Evolutionary conservation across 2,888 invertebrate species (phyloP).

Genomic region (Zele albiditarsus): DNA sequence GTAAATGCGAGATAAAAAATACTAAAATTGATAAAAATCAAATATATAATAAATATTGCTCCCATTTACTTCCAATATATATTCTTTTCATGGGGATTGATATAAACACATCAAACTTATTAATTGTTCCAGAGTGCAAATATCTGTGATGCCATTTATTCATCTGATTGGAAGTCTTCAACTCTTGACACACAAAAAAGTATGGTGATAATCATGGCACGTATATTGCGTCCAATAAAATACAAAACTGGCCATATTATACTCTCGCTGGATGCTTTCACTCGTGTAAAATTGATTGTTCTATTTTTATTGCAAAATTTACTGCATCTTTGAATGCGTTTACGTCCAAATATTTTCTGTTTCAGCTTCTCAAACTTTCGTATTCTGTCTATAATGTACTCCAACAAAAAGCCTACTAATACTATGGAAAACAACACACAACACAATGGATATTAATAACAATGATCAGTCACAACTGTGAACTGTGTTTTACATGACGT

Average conservation of each 20-base stretch:
- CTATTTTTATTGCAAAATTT: not conserved
- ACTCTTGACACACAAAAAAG: conserved; percentile 48
- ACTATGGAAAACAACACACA: not conserved
- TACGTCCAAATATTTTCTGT: conserved; percentile 9
- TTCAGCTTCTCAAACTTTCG: conserved; percentile 56
- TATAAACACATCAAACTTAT: no score
- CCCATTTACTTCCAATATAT: no score
- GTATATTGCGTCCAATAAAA: conserved; percentile 55
- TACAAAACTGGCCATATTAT: conserved; percentile 57
- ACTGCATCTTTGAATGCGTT: not conserved
- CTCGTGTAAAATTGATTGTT: conserved; percentile 49
- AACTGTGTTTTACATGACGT: no score
- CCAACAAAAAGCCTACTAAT: conserved; percentile 42
- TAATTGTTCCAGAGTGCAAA: conserved; percentile 52
- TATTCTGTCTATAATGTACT: conserved; percentile 56
- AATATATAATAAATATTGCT: no score
- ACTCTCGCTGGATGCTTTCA: conserved; percentile 59
- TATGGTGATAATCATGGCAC: conserved; percentile 54
- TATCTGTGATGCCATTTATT: conserved; percentile 54
- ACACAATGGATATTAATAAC: no score
- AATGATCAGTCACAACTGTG: no score
- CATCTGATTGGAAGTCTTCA: conserved; percentile 56
- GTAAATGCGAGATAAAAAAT: no score
- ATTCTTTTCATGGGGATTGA: no score
- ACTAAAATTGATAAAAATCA: no score